Evolutionary conservation across 2,113 vertebrate genomes (phyloP), one percentile per base, ranked within the genome.

Genomic region (Ochotona curzoniae): DNA sequence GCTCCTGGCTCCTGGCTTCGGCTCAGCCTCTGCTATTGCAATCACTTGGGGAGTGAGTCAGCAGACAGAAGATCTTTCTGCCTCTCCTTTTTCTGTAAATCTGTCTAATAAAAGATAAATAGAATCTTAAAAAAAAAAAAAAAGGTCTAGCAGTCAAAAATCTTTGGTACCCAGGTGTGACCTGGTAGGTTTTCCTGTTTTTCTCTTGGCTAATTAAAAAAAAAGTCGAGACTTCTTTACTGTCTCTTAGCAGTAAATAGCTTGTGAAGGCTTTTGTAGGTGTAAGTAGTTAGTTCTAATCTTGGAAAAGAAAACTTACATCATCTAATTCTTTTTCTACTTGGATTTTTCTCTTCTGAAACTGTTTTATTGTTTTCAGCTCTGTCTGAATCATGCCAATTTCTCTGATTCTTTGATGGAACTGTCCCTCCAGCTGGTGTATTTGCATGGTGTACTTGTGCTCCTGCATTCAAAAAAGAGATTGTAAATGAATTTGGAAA

Each of bases 241-340:
- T 35, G 13, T 82, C 25, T 88, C n/a, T 88, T 5, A 91, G 30
- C 66, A 90, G 25, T 70, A 86, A 87, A 89, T 51, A 44, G 71
- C 60, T 61, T 84, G 18, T 78, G 69, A 90, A 87, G 21, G 17
- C 12, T 92, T 87, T 32, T 79, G 25, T 5, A 93, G 28, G 71
- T 3, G 0, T 86, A 78, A 78, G 15, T 84, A 49, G 26, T 79
- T 93, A 76, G 93, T 81, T 83, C 30, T 73, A 88, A 90, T 61
- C 21, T 76, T 32, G 54, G 6, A 49, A 14, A 47, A 61, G 71
- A 13, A 86, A 94, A 96, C 96, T 97, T 96, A 97, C 96, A 51
- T 97, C 97, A 60, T 98, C 94, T 83, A 99, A 97, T 94, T 99
- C 98, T 96, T 98, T 98, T 86, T 99, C 98, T 98, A 99, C 97